Conservation (phyloP, 2,113 vertebrate species). For the Stigmatopora nigra region DNA sequence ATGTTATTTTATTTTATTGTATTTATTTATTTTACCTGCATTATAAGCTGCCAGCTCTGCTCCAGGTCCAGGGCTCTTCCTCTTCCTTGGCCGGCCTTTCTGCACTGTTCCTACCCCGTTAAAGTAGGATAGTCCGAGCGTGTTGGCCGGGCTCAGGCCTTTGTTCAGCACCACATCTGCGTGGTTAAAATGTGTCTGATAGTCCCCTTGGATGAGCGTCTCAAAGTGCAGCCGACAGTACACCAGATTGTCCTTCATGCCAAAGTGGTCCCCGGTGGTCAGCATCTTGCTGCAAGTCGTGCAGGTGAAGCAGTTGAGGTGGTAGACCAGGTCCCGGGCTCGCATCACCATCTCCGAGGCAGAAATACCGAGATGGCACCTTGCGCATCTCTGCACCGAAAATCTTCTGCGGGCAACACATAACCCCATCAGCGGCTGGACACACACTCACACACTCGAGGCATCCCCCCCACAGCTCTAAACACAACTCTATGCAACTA, state of each 20-base stretch:
- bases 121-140: constrained; percentile 95
- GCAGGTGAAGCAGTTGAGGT: constrained; percentile 98
- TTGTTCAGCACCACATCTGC: constrained; percentile 86
- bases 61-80: constrained; percentile 92
- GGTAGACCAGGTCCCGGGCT: constrained; percentile 94
- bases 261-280: constrained; percentile 97
- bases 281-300: constrained; percentile 98
- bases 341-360: constrained; percentile 99
- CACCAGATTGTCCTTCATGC: constrained; percentile 98
- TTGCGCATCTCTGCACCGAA: constrained; percentile 95
- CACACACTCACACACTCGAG: neutral
- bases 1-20: neutral
- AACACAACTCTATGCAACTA: neutral
- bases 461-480: neutral
- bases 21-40: constrained; percentile 77
- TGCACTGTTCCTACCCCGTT: constrained; percentile 96
- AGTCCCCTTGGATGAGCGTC: constrained; percentile 94
- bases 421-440: constrained; percentile 41
- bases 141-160: constrained; percentile 81
- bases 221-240: constrained; percentile 99
- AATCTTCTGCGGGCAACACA: constrained; percentile 84
- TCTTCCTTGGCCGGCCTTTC: constrained; percentile 93
- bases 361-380: constrained; percentile 98
- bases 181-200: constrained; percentile 90
- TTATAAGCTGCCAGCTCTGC: constrained; percentile 94